Base-by-base conservation (phyloP, 2,888 invertebrate genomes). In the Chrysopilus asiliformis region DNA sequence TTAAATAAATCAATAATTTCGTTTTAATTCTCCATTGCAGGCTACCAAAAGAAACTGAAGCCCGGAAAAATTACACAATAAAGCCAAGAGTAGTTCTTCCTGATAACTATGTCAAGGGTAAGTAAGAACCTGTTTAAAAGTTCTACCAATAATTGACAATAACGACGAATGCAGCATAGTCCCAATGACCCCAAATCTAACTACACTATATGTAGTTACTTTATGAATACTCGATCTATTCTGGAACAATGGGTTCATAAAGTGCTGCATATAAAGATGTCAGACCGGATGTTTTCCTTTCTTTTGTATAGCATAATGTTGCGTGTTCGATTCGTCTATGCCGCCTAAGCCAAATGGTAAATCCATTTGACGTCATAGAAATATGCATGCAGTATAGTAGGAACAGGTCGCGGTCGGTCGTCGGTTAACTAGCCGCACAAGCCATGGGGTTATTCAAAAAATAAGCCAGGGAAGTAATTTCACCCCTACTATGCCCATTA, bases 81-180 rank as follows among this genome's bases (percentile, higher is more conserved):
- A 74, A 74, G 54, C 76, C 79, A 10, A 67, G 76, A 49, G 74
- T 78, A 40, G 75, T 79, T 44, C 59, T 77, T 46, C 80, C 81
- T 22, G 75, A 79, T 53, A 72, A 72, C 61, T 81, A 81, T 68
- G 74, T 79, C 40, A 81, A 81, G 75, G 80, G 80, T 79, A 66
- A 53, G 57, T 46, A 34, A 31, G 15, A 18, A 8, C n/a, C n/a
- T n/a, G n/a, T n/a, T n/a, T n/a, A n/a, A n/a, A n/a, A n/a, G n/a
- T n/a, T n/a, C n/a, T n/a, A n/a, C n/a, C n/a, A n/a, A n/a, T n/a
- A n/a, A n/a, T n/a, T n/a, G n/a, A n/a, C n/a, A n/a, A n/a, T n/a
- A n/a, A n/a, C n/a, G n/a, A n/a, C n/a, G n/a, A n/a, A n/a, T n/a
- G n/a, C n/a, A n/a, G n/a, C n/a, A n/a, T n/a, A n/a, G n/a, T n/a